Conservation (phyloP, 2,797 vertebrate species). For the Selene dorsalis region DNA sequence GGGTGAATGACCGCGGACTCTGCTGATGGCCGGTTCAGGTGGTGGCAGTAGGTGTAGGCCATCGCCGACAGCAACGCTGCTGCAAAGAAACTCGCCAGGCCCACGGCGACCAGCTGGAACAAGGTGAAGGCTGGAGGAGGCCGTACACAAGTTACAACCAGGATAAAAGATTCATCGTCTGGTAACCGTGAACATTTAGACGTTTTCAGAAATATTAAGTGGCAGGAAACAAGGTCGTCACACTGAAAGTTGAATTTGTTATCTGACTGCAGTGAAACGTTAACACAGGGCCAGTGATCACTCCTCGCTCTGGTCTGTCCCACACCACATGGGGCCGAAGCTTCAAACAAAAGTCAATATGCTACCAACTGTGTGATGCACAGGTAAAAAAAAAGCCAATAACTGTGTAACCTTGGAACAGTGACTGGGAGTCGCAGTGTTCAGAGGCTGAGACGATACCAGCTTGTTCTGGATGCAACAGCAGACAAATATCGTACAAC, state of each 20-base stretch:
- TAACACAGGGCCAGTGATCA: neutral
- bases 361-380: neutral
- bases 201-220: neutral
- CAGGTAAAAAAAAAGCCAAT: neutral
- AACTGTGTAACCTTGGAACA: slow-evolving; percentile 21
- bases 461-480: slow-evolving; percentile 22
- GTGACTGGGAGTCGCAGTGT: neutral
- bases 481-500: neutral
- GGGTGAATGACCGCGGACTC: slow-evolving; percentile 94
- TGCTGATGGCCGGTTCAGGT: slow-evolving; percentile 85
- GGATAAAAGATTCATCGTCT: too few relatives aligned
- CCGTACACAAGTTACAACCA: too few relatives aligned
- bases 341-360: slow-evolving; percentile 28
- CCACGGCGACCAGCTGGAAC: slow-evolving; percentile 92
- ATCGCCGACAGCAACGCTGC: slow-evolving; percentile 91
- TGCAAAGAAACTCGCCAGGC: slow-evolving; percentile 89
- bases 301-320: neutral
- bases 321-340: neutral
- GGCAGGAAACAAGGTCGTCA: neutral
- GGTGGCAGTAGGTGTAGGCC: slow-evolving; percentile 91
- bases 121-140: slow-evolving; percentile 88
- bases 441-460: neutral
- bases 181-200: neutral
- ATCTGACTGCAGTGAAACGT: slow-evolving; percentile 18
- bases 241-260: neutral